Conservation (phyloP, 2,797 vertebrate genomes). For the Lagocephalus sceleratus region DNA sequence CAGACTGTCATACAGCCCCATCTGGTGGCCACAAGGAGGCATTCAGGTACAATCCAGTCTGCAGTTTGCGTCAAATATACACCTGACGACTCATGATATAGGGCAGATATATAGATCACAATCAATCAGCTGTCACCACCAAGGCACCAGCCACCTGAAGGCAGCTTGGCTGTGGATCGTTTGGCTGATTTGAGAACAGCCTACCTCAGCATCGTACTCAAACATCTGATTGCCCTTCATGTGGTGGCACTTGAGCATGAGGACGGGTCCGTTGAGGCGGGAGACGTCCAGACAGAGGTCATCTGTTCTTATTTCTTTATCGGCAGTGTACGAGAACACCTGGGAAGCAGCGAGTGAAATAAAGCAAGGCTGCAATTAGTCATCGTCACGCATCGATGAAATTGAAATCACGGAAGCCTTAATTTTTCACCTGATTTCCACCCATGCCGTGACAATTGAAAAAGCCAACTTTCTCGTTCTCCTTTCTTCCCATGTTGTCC, state of each 20-base stretch:
- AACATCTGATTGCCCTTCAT: conserved; percentile 99
- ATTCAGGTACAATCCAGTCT: not conserved
- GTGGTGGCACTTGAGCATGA: conserved; percentile 98
- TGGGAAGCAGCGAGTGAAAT: conserved; percentile 34
- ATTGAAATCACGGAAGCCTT: not conserved
- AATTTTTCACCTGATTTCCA: conserved; percentile 90
- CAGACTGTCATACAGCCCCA: conserved; percentile 54
- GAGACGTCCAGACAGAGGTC: conserved; percentile 97
- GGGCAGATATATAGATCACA: not conserved
- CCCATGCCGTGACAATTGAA: conserved; percentile 99
- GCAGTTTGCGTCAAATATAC: not conserved
- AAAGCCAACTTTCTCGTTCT: conserved; percentile 98
- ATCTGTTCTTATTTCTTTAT: conserved; percentile 97
- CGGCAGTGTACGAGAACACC: conserved; percentile 98
- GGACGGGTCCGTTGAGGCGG: conserved; percentile 90
- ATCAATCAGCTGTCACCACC: not conserved
- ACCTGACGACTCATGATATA: conserved; percentile 13
- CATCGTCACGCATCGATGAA: not conserved
- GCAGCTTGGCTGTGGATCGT: conserved; percentile 3
- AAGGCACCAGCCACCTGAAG: conserved; percentile 1
- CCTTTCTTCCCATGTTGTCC: conserved; percentile 98
- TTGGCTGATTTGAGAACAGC: conserved; percentile 13
- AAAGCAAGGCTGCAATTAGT: not conserved
- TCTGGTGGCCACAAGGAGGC: conserved; percentile 62
- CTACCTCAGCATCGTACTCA: conserved; percentile 96